Evolutionary conservation across 2,797 vertebrate genomes (phyloP).

Genomic region (Delichon dasypus): DNA sequence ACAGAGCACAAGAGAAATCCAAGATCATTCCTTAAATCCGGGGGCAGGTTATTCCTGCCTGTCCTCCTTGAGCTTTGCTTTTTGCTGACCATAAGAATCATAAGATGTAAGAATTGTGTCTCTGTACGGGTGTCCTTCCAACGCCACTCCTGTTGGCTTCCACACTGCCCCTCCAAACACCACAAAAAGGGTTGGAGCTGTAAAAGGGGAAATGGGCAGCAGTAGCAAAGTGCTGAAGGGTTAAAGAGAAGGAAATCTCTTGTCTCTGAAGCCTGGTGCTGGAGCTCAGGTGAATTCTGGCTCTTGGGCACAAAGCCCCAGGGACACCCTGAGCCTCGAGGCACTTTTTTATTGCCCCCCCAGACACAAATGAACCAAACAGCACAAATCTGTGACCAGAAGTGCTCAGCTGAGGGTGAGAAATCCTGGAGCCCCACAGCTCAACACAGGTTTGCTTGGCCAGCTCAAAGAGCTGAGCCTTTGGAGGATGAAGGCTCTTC

Average conservation of each 20-base stretch:
- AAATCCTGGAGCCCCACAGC: neutral
- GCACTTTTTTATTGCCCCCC: neutral
- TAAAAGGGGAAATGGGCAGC: neutral
- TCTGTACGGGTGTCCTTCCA: neutral
- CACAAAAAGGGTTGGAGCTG: neutral
- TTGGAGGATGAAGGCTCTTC: neutral
- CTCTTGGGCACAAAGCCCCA: neutral
- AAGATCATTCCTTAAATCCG: neutral
- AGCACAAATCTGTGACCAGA: neutral
- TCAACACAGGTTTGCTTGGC: neutral
- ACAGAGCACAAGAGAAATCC: neutral
- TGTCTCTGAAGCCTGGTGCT: neutral
- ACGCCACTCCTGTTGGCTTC: neutral
- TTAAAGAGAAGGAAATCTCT: neutral
- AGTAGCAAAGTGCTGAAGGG: neutral
- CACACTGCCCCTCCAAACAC: neutral
- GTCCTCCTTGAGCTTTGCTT: neutral
- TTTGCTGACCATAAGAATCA: neutral
- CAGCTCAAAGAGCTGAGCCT: neutral
- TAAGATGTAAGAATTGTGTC: neutral
- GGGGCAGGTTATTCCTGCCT: neutral
- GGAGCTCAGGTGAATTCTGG: neutral
- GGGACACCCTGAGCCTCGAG: neutral
- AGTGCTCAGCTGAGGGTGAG: neutral
- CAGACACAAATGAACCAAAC: neutral